phyloP scores from a whole-genome alignment of 92 coral and sea anemone species.

The Ricordea florida region DNA sequence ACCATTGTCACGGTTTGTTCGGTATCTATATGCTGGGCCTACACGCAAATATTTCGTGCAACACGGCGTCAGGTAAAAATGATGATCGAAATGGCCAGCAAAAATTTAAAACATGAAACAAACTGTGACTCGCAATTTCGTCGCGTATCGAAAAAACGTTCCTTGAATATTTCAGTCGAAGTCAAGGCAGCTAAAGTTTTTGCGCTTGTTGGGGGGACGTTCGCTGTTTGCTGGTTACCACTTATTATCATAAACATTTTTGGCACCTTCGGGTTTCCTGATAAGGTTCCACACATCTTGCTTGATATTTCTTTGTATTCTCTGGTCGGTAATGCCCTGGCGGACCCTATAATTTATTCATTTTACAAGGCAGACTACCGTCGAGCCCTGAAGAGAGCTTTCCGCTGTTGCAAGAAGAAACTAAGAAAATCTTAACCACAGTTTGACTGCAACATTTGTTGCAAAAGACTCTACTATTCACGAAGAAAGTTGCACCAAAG shows the following conservation, averaged over 20 bases:
- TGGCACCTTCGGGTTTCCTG: conserved; percentile 57
- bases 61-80: conserved; percentile 78
- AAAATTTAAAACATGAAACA: not conserved
- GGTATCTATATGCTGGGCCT: conserved; percentile 64
- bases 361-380: conserved; percentile 88
- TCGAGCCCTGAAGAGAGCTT: conserved; percentile 52
- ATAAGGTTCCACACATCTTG: conserved; percentile 53
- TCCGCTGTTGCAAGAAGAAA: conserved; percentile 16
- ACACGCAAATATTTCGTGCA: conserved; percentile 71
- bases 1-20: conserved; percentile 61
- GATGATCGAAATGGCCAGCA: conserved; percentile 49
- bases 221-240: conserved; percentile 90
- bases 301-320: conserved; percentile 76
- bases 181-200: conserved; percentile 89
- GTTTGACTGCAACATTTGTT: not conserved
- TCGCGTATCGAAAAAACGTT: conserved; percentile 29
- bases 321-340: conserved; percentile 83
- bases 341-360: conserved; percentile 88
- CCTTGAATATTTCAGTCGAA: conserved; percentile 62
- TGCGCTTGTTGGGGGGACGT: conserved; percentile 77
- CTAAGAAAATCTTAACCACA: not conserved
- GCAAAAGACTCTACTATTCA: not conserved
- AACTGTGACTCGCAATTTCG: not conserved
- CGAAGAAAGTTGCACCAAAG: conserved; percentile 13
- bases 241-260: conserved; percentile 77